phyloP scores from a whole-genome alignment of 1,140 invertebrate species.

The Hypothenemus hampei region DNA sequence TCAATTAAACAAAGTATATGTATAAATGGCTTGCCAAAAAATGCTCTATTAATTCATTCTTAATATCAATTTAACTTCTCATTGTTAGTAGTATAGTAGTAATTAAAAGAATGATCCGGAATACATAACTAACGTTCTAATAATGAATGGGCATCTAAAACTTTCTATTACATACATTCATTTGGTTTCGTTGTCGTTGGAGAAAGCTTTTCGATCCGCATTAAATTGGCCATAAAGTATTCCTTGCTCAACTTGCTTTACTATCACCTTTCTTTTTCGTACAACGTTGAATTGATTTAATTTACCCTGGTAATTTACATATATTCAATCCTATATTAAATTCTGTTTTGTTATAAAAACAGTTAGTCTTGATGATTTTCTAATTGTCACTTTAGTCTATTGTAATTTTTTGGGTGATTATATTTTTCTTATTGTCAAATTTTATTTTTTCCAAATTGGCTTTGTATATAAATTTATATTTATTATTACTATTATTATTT shows the following conservation, averaged over 20 bases:
- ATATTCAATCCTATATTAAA: neutral
- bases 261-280: constrained; percentile 20
- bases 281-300: neutral
- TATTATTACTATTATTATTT: constrained; percentile 4
- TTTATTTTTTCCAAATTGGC: neutral
- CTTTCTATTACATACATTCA: constrained; percentile 20
- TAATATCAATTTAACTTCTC: no score
- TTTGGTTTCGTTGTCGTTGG: constrained; percentile 6
- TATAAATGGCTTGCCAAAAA: no score
- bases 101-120: no score
- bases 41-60: no score
- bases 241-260: constrained; percentile 6
- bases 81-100: no score
- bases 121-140: no score
- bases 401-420: neutral
- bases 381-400: neutral
- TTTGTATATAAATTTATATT: constrained; percentile 7
- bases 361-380: no score
- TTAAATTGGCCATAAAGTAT: constrained; percentile 24
- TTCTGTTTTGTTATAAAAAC: constrained; percentile 24
- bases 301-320: neutral
- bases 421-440: neutral
- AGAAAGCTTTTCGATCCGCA: constrained; percentile 22
- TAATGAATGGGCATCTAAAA: no score
- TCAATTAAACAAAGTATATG: no score